phyloP scores from a whole-genome alignment of 1,140 invertebrate species.

The Calephelis virginiensis region DNA sequence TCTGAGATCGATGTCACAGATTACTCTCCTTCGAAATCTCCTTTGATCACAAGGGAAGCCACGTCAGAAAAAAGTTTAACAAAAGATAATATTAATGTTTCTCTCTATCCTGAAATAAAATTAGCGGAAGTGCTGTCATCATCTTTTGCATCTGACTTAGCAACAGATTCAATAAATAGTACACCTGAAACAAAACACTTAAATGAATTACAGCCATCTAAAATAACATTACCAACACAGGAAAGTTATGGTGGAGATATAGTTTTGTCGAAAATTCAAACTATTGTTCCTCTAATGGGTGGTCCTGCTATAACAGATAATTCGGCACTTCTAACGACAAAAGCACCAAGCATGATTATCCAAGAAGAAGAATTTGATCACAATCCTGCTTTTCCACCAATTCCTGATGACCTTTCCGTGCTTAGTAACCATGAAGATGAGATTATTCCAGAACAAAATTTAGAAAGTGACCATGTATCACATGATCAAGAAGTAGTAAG shows the following conservation, averaged over 20 bases:
- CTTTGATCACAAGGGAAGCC: constrained; percentile 64
- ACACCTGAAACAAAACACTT: constrained; percentile 26
- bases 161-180: constrained; percentile 20
- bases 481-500: constrained; percentile 39
- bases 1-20: constrained; percentile 57
- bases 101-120: constrained; percentile 28
- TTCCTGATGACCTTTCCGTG: constrained; percentile 66
- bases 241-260: constrained; percentile 52
- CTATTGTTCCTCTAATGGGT: constrained; percentile 44
- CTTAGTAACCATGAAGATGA: constrained; percentile 61
- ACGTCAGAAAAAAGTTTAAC: constrained; percentile 45
- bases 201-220: constrained; percentile 46
- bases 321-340: constrained; percentile 45
- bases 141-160: constrained; percentile 27
- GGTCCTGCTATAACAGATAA: constrained; percentile 32
- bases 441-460: constrained; percentile 54
- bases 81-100: constrained; percentile 22
- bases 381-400: constrained; percentile 68
- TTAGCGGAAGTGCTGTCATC: constrained; percentile 16
- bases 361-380: constrained; percentile 60
- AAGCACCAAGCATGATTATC: constrained; percentile 50
- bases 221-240: constrained; percentile 61
- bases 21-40: constrained; percentile 67
- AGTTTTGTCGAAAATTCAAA: constrained; percentile 47
- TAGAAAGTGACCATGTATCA: constrained; percentile 50